Evolutionary conservation across 1,140 invertebrate genomes (phyloP).

Genomic region (Papilio polytes): DNA sequence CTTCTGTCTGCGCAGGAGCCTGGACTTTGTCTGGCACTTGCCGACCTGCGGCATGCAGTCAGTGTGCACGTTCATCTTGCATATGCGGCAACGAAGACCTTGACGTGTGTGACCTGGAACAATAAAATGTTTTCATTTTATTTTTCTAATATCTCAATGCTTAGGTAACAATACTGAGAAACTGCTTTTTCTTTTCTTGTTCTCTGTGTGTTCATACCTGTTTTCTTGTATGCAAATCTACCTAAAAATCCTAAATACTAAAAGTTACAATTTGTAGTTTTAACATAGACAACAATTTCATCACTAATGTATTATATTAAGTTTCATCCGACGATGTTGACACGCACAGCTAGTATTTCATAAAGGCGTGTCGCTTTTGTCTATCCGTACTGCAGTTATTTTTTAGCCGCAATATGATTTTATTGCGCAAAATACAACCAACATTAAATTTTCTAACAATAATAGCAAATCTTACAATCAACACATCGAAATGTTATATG

Average conservation of each 20-base stretch:
- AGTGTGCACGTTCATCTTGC: conserved; percentile 95
- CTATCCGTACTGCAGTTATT: conserved; percentile 11
- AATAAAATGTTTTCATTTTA: neutral
- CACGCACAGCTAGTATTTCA: neutral
- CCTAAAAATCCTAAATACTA: no score
- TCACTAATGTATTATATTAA: conserved; percentile 16
- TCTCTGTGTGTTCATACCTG: no score
- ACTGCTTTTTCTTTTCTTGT: no score
- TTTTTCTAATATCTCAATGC: neutral
- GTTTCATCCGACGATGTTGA: neutral
- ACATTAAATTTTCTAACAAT: neutral
- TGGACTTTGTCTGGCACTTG: conserved; percentile 92
- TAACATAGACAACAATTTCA: no score
- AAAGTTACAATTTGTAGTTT: no score
- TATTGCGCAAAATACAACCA: neutral
- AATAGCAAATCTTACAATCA: neutral
- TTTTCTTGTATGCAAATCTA: no score
- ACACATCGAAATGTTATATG: neutral
- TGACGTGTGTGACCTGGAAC: conserved; percentile 94
- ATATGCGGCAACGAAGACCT: conserved; percentile 94
- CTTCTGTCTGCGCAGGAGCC: conserved; percentile 93
- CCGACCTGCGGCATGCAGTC: conserved; percentile 93
- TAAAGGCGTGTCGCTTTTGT: neutral
- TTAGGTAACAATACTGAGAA: no score
- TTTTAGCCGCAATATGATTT: neutral